Evolutionary conservation across 2,888 invertebrate species (phyloP).

Genomic region (Luffia ferchaultella): DNA sequence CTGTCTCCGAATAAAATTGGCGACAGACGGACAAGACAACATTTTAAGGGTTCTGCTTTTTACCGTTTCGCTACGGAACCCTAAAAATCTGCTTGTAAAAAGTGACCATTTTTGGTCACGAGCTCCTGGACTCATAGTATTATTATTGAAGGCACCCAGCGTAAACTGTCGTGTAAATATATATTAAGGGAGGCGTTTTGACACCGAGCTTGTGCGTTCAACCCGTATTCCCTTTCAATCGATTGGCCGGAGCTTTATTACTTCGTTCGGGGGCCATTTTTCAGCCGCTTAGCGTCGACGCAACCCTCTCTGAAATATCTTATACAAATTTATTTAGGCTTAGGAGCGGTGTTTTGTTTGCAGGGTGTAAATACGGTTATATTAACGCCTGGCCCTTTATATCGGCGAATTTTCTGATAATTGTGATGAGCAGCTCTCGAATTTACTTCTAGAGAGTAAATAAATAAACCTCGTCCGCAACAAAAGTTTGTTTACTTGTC

Average conservation of each 20-base stretch:
- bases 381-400: conserved; percentile 1
- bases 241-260: conserved; percentile 26
- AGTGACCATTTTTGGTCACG: too few species aligned
- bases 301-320: conserved; percentile 26
- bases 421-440: neutral
- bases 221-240: conserved; percentile 23
- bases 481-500: neutral
- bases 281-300: conserved; percentile 22
- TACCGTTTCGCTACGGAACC: too few species aligned
- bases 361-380: conserved; percentile 19
- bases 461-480: neutral
- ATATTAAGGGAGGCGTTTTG: neutral
- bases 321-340: conserved; percentile 28
- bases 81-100: too few species aligned
- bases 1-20: too few species aligned
- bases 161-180: neutral
- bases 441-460: neutral
- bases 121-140: too few species aligned
- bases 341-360: conserved; percentile 24
- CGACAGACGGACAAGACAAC: too few species aligned
- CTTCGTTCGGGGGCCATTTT: conserved; percentile 24
- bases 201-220: too few species aligned
- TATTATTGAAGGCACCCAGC: neutral
- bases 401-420: neutral
- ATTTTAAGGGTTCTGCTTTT: too few species aligned